Conservation (phyloP, 2,797 vertebrate species). For the Syngnathus rostellatus region DNA sequence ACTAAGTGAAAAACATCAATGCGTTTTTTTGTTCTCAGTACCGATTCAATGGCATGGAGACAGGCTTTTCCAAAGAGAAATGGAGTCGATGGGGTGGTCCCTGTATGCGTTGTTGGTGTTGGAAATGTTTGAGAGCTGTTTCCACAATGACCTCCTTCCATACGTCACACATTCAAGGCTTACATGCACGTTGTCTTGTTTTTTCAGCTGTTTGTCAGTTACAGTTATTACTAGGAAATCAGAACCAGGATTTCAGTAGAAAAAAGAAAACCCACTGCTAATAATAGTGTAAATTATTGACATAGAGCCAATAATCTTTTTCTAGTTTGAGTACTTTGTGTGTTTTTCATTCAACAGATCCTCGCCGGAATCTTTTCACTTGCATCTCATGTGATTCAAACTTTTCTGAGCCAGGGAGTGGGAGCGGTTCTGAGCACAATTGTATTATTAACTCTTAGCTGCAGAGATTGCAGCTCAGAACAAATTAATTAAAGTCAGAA, state of each 20-base stretch:
- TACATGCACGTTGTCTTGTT: neutral
- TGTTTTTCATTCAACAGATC: neutral
- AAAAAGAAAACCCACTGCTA: neutral
- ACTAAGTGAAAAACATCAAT: neutral
- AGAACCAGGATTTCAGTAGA: neutral
- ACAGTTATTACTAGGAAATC: neutral
- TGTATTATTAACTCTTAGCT: no score
- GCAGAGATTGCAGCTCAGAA: no score
- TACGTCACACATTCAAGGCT: slow-evolving; percentile 2
- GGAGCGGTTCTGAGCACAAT: no score
- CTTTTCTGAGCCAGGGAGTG: neutral
- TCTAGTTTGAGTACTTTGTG: neutral
- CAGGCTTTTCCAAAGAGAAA: neutral
- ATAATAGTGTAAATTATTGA: neutral
- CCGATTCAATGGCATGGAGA: neutral
- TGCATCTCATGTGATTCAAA: neutral
- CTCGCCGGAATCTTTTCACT: neutral
- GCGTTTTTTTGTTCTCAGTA: neutral
- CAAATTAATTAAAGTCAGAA: no score
- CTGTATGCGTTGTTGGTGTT: neutral
- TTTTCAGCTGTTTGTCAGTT: neutral
- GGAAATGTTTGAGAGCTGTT: neutral
- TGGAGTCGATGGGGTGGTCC: slow-evolving; percentile 3
- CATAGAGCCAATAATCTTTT: neutral
- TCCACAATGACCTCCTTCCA: neutral